These are phyloP conservation scores for Phataginus tricuspis DNA, from an alignment of 2,797 vertebrate species.

Conservation along the genomic window DNA sequence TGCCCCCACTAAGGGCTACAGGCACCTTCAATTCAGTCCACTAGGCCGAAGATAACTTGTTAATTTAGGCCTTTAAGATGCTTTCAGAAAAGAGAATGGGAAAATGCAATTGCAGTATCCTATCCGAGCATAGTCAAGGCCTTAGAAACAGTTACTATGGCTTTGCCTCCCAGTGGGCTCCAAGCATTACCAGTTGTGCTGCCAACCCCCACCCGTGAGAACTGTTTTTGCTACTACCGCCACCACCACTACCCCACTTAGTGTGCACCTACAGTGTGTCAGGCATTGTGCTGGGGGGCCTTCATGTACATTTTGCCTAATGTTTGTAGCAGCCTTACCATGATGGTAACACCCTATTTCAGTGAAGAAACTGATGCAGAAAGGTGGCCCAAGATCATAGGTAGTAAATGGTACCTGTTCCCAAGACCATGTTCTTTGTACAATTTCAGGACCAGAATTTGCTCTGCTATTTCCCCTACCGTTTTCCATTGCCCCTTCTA, in stretches of 20 bases:
- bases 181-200: neutral
- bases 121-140: neutral
- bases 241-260: neutral
- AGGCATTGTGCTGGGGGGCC: neutral
- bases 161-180: neutral
- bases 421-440: neutral
- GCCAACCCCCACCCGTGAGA: too few species aligned
- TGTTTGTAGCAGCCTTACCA: neutral
- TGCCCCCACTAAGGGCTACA: rapidly evolving
- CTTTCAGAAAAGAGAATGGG: neutral
- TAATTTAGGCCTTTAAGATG: neutral
- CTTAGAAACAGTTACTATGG: neutral
- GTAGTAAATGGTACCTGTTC: too few species aligned
- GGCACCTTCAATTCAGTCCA: neutral
- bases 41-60: neutral
- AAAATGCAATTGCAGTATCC: neutral
- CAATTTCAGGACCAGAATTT: neutral
- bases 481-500: neutral
- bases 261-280: neutral
- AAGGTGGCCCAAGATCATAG: neutral
- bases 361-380: neutral
- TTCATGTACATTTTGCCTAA: neutral
- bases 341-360: neutral
- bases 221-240: neutral
- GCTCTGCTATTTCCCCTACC: neutral